Evolutionary conservation across 2,888 invertebrate genomes (phyloP), one percentile per base, ranked within the genome.

Genomic region (Petrophora chlorosata): DNA sequence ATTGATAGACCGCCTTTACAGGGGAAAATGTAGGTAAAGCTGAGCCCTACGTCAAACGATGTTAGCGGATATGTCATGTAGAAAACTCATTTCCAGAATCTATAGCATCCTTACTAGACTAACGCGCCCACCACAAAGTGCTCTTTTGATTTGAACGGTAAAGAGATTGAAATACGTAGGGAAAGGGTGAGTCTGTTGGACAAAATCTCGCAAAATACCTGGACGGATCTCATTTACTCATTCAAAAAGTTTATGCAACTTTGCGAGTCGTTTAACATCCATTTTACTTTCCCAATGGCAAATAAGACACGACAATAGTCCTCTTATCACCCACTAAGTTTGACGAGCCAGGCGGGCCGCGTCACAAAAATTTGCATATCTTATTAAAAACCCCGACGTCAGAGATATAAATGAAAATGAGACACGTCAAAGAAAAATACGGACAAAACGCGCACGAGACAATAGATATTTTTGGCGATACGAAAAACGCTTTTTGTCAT

Each of bases 321-420:
- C 26, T 64, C 67, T 75, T 78, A 79, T 77, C 74, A 70, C 55
- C 61, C 58, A 55, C 63, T 69, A 74, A 75, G 65, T 75, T 75
- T 72, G 79, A 73, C 73, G 73, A 65, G 68, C 55, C 68, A 62
- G 65, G 64, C 56, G 32, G 28, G 28, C 65, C 59, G 69, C 73
- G 73, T 77, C 75, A 74, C 68, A 61, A 65, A 73, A 76, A 86
- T 87, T 85, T 87, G 82, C 88, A 89, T 89, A 86, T 85, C 87
- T 88, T 89, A 88, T 89, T 86, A 88, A 85, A 85, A 86, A 81
- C 74, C 81, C 76, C 77, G 76, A 76, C 82, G 79, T 76, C 73
- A 76, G 70, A 82, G 84, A 86, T 84, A 85, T 85, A 86, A 85
- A 87, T 80, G 84, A 86, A 86, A 88, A 88, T 81, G 83, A 86